Evolutionary conservation across 2,888 invertebrate genomes (phyloP), one percentile per base, ranked within the genome.

Genomic region (Eucera pruinosa): DNA sequence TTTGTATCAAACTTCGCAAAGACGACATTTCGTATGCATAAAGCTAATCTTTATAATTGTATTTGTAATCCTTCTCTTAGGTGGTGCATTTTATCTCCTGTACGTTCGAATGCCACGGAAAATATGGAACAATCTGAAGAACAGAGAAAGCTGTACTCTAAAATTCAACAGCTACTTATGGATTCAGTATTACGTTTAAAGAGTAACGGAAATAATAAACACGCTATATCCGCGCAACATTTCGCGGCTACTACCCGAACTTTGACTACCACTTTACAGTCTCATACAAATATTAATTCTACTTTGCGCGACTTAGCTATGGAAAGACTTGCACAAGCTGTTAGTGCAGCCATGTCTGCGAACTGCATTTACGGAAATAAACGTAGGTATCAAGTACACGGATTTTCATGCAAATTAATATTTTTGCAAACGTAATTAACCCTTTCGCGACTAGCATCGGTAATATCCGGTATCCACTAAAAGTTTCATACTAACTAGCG

Each of bases 341-440:
- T 97, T 0, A 97, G 97, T 91, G 95, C 97, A 15, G 96, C 96
- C 0, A 93, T 97, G 39, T 95, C 96, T 20, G 95, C 96, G 30
- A 96, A 96, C 75, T 96, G 96, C 91, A 95, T 97, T 52, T 96
- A 96, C 89, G 97, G 97, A 27, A 97, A 96, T 90, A 95, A 96
- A 83, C 95, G 95, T 93, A 89, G n/a, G 89, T 72, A 39, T 39
- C n/a, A 39, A n/a, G n/a, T n/a, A n/a, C n/a, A n/a, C n/a, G n/a
- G n/a, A n/a, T n/a, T n/a, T n/a, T n/a, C n/a, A n/a, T n/a, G n/a
- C n/a, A n/a, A n/a, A n/a, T n/a, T n/a, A n/a, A n/a, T n/a, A n/a
- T n/a, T n/a, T n/a, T n/a, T n/a, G n/a, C n/a, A n/a, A n/a, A n/a
- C n/a, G n/a, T n/a, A n/a, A n/a, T n/a, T n/a, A n/a, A n/a, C n/a